Evolutionary conservation across 2,888 invertebrate species (phyloP), one percentile per base, ranked within the genome.

Genomic region (Tholera decimalis): DNA sequence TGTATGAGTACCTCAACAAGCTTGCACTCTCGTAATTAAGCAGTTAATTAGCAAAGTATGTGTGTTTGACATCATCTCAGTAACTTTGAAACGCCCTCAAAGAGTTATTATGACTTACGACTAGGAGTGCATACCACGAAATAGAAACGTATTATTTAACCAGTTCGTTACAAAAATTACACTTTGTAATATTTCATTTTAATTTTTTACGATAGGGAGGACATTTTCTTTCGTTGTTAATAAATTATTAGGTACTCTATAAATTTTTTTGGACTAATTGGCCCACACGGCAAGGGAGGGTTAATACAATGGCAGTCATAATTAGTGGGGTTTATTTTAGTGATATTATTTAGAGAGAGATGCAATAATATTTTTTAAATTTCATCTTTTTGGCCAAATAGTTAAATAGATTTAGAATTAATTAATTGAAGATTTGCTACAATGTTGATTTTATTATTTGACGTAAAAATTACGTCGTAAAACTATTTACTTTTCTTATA

Each of bases 201-300:
- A 69, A 26, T 67, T 60, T 75, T 66, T 51, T 18, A 57, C 50
- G 41, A 60, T 13, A 35, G 68, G 64, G 37, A 47, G 33, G 64
- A 71, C 54, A 70, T 35, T 76, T 59, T 64, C 26, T 26, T 22
- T 22, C 5, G n/a, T 67, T 73, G 66, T 68, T 58, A 67, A 76
- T 83, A 81, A 51, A 64, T 73, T 47, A 37, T 18, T 37, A 41
- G 35, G 20, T 79, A 79, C 11, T n/a, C 0, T 79, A 79, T 63
- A 61, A 53, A 56, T 71, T 83, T 85, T 15, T 65, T 81, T 47
- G 51, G 58, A 78, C 82, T 84, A 82, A 85, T 87, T 86, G 81
- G 81, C 61, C 73, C 79, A 69, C 76, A 70, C 70, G 62, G 73
- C 41, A 43, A 9, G 35, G 44, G 35, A 66, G 67, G 77, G 63